Base-by-base conservation (phyloP, 2,113 vertebrate genomes). In the Albula glossodonta region DNA sequence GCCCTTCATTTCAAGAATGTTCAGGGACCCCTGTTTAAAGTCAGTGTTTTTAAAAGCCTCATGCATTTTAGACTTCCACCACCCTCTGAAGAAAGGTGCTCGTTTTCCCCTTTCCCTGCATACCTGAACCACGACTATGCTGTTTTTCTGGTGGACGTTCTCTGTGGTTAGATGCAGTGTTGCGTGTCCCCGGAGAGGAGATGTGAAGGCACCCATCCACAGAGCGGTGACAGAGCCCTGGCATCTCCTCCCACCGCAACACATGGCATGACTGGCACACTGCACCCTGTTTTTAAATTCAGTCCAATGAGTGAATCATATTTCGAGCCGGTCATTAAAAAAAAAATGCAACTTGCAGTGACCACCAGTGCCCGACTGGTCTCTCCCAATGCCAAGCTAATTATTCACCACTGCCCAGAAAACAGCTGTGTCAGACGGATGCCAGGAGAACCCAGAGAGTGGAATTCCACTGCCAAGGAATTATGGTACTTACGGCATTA, bases 301-400 rank as follows among this genome's bases (percentile, higher is more conserved):
- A 70, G 52, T 84, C 51, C 17, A 50, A 77, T 84, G 22, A 84
- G 66, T 84, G 49, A n/a, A 31, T 74, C 51, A 51, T 52, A 48
- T 86, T 83, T 81, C 83, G 50, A 22, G 82, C 52, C 85, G 84
- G 52, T 81, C 31, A 80, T 91, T 89, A 89, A 90, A 41, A 41
- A 41, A 41, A 92, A 89, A 90, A 92, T 92, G 89, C 86, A 79
- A 93, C 89, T 84, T 84, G 80, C 84, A n/a, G 80, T 86, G 15
- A 9, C 87, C 85, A 83, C 31, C 57, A 82, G 81, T 84, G 82
- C 90, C 89, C 85, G 49, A 86, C n/a, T 31, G 80, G 7, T 56
- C 12, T 12, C 9, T 51, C 92, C 92, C 22, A 89, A 90, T 92
- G 93, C 91, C 91, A 92, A 89, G 87, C 3, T 52, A 88, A 86